Percentiles rank a stretch among this genome's conserved stretches.
phyloP scores from a whole-genome alignment of 2,113 vertebrate genomes.

The Zingel zingel region DNA sequence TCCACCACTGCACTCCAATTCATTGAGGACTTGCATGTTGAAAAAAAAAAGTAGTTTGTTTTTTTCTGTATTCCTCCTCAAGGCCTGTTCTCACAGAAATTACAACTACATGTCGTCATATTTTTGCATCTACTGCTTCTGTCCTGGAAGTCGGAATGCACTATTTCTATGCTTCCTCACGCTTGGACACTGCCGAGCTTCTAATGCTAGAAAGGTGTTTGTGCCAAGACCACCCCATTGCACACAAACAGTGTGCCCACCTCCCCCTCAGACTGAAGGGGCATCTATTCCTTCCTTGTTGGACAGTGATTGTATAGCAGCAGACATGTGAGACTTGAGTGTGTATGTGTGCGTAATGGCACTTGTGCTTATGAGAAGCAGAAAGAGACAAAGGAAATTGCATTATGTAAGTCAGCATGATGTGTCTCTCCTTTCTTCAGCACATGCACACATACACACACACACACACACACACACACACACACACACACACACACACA shows the following conservation, averaged over 20 bases:
- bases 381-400: slow-evolving; percentile 41
- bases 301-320: slow-evolving; percentile 50
- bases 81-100: slow-evolving; percentile 62
- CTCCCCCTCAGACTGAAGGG: slow-evolving; percentile 50
- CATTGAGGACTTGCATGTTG: slow-evolving; percentile 44
- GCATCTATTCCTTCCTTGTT: slow-evolving; percentile 54
- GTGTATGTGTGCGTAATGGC: slow-evolving; percentile 5
- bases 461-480: not conserved
- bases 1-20: slow-evolving; percentile 23
- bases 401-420: slow-evolving; percentile 58
- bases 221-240: slow-evolving; percentile 51
- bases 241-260: slow-evolving; percentile 50
- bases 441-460: slow-evolving; percentile 27
- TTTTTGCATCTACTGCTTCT: slow-evolving; percentile 42
- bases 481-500: slow-evolving; percentile 32
- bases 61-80: slow-evolving; percentile 33
- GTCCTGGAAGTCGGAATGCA: slow-evolving; percentile 39
- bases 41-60: not conserved
- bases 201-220: slow-evolving; percentile 39
- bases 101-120: slow-evolving; percentile 24
- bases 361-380: slow-evolving; percentile 21
- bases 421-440: slow-evolving; percentile 6
- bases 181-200: slow-evolving; percentile 35
- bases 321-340: not conserved
- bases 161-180: slow-evolving; percentile 40